phyloP scores from a whole-genome alignment of 2,113 vertebrate genomes.

The Pseudopipra pipra region DNA sequence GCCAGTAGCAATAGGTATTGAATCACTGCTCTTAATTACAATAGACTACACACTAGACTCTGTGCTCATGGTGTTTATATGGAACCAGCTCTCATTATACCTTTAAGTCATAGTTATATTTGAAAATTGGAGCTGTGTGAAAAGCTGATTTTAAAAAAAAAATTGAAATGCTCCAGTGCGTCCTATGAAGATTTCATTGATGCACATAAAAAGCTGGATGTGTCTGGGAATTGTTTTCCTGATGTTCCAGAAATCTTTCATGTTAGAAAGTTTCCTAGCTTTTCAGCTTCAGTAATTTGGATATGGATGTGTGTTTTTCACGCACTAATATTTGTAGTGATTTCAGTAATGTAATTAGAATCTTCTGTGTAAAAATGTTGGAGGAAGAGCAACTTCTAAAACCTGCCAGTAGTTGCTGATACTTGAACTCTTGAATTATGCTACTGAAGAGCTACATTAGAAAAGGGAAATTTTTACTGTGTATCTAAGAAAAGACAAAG shows the following conservation, averaged over 20 bases:
- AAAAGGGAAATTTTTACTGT: neutral
- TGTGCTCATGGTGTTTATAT: neutral
- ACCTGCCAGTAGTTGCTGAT: neutral
- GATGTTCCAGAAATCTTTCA: neutral
- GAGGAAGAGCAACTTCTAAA: neutral
- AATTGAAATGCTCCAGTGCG: neutral
- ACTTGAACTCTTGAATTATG: neutral
- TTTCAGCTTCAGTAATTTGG: neutral
- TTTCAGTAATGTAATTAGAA: neutral
- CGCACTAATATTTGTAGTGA: neutral
- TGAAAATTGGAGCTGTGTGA: neutral
- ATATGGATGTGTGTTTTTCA: neutral
- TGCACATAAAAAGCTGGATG: neutral
- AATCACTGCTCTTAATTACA: conserved; percentile 66
- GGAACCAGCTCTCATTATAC: neutral
- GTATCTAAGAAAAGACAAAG: neutral
- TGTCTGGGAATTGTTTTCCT: neutral
- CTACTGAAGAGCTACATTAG: neutral
- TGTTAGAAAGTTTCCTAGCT: neutral
- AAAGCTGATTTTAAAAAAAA: neutral
- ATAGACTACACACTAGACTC: neutral
- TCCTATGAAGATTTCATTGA: neutral
- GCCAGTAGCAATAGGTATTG: conserved; percentile 57
- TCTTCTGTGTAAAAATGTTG: neutral
- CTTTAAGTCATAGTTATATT: neutral